phyloP scores from a whole-genome alignment of 2,888 invertebrate species.

The Ophraella communa region DNA sequence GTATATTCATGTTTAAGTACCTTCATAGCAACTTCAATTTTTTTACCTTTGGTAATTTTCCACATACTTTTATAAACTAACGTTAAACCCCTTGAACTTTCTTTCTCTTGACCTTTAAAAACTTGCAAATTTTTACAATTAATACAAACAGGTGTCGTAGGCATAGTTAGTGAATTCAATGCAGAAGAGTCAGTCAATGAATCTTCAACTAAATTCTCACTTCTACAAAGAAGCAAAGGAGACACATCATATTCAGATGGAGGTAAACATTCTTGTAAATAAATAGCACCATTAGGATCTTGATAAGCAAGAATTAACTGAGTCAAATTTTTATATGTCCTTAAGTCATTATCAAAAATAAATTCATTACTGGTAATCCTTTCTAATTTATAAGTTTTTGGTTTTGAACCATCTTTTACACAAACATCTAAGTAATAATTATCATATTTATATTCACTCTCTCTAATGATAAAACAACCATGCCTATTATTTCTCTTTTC shows the following conservation, averaged over 20 bases:
- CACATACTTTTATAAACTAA: conserved; percentile 78
- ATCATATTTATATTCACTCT: conserved; percentile 81
- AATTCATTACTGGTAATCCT: conserved; percentile 67
- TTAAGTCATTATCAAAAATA: conserved; percentile 61
- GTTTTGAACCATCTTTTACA: conserved; percentile 71
- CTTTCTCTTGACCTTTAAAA: conserved; percentile 70
- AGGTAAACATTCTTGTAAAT: conserved; percentile 77
- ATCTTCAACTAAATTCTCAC: conserved; percentile 65
- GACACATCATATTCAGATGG: conserved; percentile 87
- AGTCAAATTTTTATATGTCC: conserved; percentile 66
- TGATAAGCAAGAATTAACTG: conserved; percentile 70
- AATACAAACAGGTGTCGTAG: conserved; percentile 68
- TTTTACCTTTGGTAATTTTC: conserved; percentile 77
- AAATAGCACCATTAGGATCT: conserved; percentile 67
- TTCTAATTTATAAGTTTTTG: conserved; percentile 74
- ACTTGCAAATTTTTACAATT: conserved; percentile 73
- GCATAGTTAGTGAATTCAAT: conserved; percentile 54
- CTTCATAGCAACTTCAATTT: conserved; percentile 81
- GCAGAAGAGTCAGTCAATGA: conserved; percentile 62
- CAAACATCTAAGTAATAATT: conserved; percentile 84
- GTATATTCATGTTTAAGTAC: conserved; percentile 72
- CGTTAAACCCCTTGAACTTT: conserved; percentile 69
- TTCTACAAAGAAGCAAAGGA: conserved; percentile 70
- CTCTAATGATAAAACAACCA: conserved; percentile 82
- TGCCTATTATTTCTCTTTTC: conserved; percentile 76